Conservation (phyloP, 2,888 invertebrate genomes). For the Hypomecis punctinalis region DNA sequence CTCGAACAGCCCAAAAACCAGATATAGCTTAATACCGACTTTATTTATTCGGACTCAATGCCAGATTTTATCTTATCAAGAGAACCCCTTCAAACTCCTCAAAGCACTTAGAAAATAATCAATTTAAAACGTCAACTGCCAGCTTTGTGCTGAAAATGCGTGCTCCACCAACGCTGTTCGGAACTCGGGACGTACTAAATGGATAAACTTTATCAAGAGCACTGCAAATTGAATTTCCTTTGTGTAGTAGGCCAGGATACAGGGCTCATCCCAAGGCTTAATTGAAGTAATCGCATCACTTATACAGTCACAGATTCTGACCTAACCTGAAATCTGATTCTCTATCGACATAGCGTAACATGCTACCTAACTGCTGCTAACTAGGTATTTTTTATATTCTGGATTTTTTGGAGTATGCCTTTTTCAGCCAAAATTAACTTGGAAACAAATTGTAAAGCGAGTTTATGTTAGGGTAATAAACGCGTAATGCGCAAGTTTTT, state of each 20-base stretch:
- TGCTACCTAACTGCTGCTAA: no score
- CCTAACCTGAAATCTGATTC: not conserved
- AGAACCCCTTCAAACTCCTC: conserved; percentile 13
- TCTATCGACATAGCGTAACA: no score
- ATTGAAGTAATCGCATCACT: conserved; percentile 44
- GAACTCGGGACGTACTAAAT: conserved; percentile 32
- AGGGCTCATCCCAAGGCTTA: conserved; percentile 50
- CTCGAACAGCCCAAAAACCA: no score
- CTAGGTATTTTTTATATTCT: no score
- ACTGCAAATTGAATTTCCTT: conserved; percentile 62
- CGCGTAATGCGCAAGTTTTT: no score
- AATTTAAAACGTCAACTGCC: conserved; percentile 28
- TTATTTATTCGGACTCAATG: conserved; percentile 10
- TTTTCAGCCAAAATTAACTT: no score
- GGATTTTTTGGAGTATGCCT: no score
- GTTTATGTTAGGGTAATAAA: no score
- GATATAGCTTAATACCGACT: not conserved
- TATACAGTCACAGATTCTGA: conserved; percentile 16
- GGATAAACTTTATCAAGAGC: conserved; percentile 58
- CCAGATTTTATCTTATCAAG: conserved; percentile 26
- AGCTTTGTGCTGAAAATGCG: conserved; percentile 35
- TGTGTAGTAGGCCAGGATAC: conserved; percentile 50
- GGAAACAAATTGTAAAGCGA: no score
- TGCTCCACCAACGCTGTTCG: conserved; percentile 22
- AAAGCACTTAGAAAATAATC: conserved; percentile 30